Conservation (phyloP, 1,140 invertebrate genomes). For the Maniola jurtina region DNA sequence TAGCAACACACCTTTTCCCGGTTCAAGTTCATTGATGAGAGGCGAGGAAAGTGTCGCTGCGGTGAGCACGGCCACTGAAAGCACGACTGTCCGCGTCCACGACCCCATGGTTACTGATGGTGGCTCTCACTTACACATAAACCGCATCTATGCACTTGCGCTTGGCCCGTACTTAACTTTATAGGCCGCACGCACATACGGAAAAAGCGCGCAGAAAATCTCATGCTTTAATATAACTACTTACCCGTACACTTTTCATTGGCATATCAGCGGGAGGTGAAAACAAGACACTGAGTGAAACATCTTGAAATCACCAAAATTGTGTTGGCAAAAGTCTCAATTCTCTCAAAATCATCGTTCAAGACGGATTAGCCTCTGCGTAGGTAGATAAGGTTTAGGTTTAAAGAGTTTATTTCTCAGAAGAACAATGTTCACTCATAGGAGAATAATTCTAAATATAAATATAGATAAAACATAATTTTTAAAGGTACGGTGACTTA, state of each 20-base stretch:
- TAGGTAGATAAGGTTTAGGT: no score
- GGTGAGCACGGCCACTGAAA: conserved; percentile 40
- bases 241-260: not conserved
- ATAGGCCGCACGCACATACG: not conserved
- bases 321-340: no score
- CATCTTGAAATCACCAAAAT: no score
- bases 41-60: conserved; percentile 45
- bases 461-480: no score
- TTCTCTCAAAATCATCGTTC: no score
- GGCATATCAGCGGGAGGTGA: no score
- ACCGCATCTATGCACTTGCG: conserved; percentile 50
- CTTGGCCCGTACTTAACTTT: not conserved
- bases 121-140: conserved; percentile 29
- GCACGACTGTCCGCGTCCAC: conserved; percentile 45
- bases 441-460: no score
- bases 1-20: conserved; percentile 55
- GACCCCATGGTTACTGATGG: conserved; percentile 62
- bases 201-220: not conserved
- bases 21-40: conserved; percentile 57
- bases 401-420: no score
- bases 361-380: no score
- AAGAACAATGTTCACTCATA: no score
- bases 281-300: no score
- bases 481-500: no score
- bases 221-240: not conserved